Evolutionary conservation across 2,113 vertebrate genomes (phyloP).

Genomic region (Centrocercus urophasianus): DNA sequence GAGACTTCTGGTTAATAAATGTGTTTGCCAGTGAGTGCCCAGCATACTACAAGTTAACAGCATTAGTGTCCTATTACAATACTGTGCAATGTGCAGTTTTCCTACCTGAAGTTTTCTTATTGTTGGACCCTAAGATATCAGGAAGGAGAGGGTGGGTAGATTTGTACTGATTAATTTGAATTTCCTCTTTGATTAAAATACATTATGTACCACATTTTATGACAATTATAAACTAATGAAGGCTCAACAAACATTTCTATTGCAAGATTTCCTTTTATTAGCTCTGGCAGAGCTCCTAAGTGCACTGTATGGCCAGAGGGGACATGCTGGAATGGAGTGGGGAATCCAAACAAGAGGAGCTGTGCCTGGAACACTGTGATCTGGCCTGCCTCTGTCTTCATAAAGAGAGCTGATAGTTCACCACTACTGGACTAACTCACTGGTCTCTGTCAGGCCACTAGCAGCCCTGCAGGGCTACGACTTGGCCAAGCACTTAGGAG

Average conservation of each 20-base stretch:
- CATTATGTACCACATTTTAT: conserved; percentile 13
- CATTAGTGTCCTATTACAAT: not conserved
- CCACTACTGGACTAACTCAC: not conserved
- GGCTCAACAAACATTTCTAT: not conserved
- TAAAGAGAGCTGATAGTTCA: not conserved
- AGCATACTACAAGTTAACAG: not conserved
- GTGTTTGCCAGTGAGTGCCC: not conserved
- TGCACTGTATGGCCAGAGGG: accelerated
- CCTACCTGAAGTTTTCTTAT: not conserved
- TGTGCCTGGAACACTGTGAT: not conserved
- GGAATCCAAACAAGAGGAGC: not conserved
- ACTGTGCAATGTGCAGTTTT: not conserved
- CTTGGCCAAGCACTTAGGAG: not conserved
- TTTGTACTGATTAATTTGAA: conserved; percentile 39
- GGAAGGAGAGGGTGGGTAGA: not conserved
- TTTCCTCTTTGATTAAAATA: conserved; percentile 46
- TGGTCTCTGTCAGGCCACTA: not conserved
- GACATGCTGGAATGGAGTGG: not conserved
- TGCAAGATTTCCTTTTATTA: conserved; percentile 8
- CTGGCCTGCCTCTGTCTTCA: not conserved
- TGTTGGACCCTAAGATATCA: not conserved
- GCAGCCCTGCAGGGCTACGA: not conserved
- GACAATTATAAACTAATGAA: not conserved
- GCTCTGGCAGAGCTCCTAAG: not conserved
- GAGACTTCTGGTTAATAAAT: not conserved